Evolutionary conservation across 2,797 vertebrate genomes (phyloP).

Genomic region (Setipinna tenuifilis): DNA sequence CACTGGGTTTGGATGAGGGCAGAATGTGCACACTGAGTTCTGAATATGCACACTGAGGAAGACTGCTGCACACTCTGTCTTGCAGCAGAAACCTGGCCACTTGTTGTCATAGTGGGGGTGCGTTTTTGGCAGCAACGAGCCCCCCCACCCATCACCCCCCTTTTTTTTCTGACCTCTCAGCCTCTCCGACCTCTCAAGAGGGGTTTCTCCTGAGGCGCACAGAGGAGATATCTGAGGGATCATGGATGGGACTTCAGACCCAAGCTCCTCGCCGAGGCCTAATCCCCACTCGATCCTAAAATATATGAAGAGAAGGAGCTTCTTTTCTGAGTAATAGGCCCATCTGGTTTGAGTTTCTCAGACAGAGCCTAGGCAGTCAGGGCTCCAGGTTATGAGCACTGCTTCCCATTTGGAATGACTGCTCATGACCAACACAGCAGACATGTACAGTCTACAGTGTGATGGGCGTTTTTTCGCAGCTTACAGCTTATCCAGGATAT

Average conservation of each 20-base stretch:
- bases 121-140: no score
- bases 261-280: not conserved
- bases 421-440: not conserved
- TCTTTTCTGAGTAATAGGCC: not conserved
- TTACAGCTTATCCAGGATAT: no score
- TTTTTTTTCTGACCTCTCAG: not conserved
- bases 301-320: not conserved
- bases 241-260: not conserved
- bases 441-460: not conserved
- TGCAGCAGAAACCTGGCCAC: no score
- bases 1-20: conserved; percentile 22
- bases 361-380: not conserved
- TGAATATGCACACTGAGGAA: not conserved
- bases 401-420: not conserved
- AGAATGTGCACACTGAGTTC: not conserved
- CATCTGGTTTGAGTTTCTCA: conserved; percentile 11
- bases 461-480: not conserved
- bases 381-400: conserved; percentile 6
- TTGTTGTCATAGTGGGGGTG: no score
- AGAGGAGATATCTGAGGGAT: not conserved
- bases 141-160: no score
- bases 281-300: conserved; percentile 1
- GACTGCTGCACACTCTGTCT: not conserved
- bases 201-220: not conserved
- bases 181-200: not conserved